These are phyloP conservation scores for Nesospiza acunhae DNA, from an alignment of 2,113 vertebrate genomes.

Conservation along the genomic window DNA sequence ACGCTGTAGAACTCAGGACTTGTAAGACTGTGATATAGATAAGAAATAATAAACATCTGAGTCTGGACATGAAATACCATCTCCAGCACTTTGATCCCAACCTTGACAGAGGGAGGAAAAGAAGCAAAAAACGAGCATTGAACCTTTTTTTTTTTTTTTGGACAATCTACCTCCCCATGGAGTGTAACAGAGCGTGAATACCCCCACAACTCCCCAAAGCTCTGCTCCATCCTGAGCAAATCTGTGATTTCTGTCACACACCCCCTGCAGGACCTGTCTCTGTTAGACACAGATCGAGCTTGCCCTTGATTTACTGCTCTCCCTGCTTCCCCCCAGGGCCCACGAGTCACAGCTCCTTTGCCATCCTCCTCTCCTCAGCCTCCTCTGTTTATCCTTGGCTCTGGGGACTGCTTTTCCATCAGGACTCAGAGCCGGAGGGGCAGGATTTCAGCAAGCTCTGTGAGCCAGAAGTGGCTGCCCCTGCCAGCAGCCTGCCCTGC, in stretches of 20 bases:
- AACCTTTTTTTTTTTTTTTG: too few species aligned
- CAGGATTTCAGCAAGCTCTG: not conserved
- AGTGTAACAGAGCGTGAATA: rapidly evolving
- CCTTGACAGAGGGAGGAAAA: not conserved
- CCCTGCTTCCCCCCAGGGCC: not conserved
- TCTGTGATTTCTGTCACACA: not conserved
- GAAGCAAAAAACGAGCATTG: not conserved
- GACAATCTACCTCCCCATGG: not conserved
- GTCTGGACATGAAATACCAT: not conserved
- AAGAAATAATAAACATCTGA: not conserved
- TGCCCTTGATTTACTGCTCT: not conserved
- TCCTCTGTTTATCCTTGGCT: not conserved
- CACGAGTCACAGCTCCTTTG: not conserved
- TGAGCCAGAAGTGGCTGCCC: not conserved
- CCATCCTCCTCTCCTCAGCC: not conserved
- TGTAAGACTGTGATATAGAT: not conserved
- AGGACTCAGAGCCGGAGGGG: not conserved
- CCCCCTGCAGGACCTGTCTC: not conserved
- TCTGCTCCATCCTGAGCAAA: not conserved
- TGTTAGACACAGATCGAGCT: rapidly evolving
- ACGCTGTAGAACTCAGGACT: not conserved
- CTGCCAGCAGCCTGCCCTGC: not conserved
- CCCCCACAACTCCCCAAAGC: rapidly evolving
- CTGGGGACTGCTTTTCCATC: not conserved
- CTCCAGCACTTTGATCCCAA: not conserved